A percentile compares a stretch with the other conserved stretches of the same genome.
Conservation (phyloP, 2,113 vertebrate genomes). For the Chaetorhynchus papuensis region DNA sequence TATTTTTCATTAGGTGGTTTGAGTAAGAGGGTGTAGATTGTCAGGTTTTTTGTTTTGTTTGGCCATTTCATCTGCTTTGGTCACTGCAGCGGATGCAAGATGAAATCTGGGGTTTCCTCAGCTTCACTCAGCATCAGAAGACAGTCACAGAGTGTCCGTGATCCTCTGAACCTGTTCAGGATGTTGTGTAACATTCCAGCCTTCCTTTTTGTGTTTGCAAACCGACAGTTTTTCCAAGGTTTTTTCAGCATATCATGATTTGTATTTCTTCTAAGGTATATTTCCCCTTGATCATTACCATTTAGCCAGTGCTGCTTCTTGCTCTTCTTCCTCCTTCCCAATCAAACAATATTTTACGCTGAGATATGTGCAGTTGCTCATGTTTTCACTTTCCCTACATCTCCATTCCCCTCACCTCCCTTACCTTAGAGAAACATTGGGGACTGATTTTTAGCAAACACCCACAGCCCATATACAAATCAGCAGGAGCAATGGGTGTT, state of each 20-base stretch:
- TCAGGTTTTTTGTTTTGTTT: neutral
- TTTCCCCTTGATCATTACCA: neutral
- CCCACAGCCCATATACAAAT: neutral
- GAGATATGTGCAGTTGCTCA: neutral
- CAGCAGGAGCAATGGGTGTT: neutral
- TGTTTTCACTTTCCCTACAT: neutral
- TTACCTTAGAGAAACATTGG: neutral
- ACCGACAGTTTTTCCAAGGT: neutral
- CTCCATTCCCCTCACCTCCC: neutral
- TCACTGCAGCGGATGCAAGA: neutral
- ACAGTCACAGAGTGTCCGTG: neutral
- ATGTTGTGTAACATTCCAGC: neutral
- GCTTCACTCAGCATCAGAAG: neutral
- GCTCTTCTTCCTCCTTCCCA: neutral
- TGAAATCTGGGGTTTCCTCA: neutral
- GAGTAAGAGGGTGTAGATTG: fast-evolving
- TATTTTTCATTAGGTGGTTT: neutral
- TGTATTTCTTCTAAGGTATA: neutral
- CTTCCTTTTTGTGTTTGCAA: neutral
- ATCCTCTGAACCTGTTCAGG: neutral
- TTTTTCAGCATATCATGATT: neutral
- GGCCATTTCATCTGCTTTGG: neutral
- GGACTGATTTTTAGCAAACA: neutral
- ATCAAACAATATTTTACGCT: neutral
- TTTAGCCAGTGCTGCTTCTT: neutral